phyloP scores from a whole-genome alignment of 2,888 invertebrate genomes.

The Diarsia dahlii region DNA sequence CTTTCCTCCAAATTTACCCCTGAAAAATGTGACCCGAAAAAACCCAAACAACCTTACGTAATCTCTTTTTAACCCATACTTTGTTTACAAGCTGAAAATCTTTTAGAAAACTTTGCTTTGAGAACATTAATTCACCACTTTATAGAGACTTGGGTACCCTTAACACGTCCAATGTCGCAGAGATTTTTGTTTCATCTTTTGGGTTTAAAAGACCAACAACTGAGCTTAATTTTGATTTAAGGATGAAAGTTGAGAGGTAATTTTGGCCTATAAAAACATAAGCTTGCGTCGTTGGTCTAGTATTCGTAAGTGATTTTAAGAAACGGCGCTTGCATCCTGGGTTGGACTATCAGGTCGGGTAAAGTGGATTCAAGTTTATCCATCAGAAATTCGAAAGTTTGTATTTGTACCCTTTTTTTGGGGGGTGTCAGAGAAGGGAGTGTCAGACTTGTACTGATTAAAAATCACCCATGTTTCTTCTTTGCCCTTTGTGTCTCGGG shows the following conservation, averaged over 20 bases:
- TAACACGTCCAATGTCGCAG: slow-evolving; percentile 39
- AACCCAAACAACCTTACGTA: slow-evolving; percentile 52
- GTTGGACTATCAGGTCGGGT: no score
- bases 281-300: background rate
- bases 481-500: no score
- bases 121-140: slow-evolving; percentile 57
- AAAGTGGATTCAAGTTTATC: no score
- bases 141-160: slow-evolving; percentile 42
- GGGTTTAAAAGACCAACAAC: slow-evolving; percentile 7
- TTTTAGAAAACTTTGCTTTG: slow-evolving; percentile 51
- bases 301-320: no score
- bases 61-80: slow-evolving; percentile 63
- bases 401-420: no score
- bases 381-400: no score
- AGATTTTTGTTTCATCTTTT: slow-evolving; percentile 44
- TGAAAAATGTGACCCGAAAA: slow-evolving; percentile 46
- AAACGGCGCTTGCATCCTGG: no score
- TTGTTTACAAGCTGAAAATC: slow-evolving; percentile 59
- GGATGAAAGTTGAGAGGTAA: background rate
- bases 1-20: slow-evolving; percentile 40
- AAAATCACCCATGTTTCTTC: no score
- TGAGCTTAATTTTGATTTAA: slow-evolving; percentile 2
- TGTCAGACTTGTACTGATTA: no score
- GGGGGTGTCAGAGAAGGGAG: no score
- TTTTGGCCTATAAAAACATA: background rate